phyloP scores from a whole-genome alignment of 2,113 vertebrate species.

The Bagarius yarrelli region DNA sequence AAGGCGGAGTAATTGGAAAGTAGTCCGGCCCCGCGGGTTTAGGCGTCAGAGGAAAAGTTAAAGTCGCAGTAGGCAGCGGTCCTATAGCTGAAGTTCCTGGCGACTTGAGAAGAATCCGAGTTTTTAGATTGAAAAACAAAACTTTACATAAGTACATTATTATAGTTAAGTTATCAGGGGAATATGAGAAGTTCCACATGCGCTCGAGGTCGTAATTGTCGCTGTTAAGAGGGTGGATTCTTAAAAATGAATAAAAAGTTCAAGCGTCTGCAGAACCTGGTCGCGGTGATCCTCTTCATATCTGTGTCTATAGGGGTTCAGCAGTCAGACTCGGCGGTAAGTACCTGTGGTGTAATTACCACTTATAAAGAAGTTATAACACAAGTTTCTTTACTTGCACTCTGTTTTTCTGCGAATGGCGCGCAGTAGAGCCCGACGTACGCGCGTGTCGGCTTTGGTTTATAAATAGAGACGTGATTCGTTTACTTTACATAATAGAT shows the following conservation, averaged over 20 bases:
- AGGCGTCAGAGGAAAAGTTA: constrained; percentile 65
- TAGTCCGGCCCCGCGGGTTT: constrained; percentile 69
- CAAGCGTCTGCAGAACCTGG: constrained; percentile 59
- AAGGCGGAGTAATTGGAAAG: constrained; percentile 54
- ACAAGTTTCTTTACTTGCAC: neutral
- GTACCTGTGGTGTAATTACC: constrained; percentile 45
- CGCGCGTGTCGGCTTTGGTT: constrained; percentile 9
- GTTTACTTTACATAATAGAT: constrained; percentile 4
- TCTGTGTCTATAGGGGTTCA: constrained; percentile 63
- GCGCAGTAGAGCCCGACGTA: neutral
- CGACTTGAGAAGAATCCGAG: constrained; percentile 46
- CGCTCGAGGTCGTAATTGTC: constrained; percentile 54
- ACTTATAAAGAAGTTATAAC: neutral
- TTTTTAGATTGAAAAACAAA: constrained; percentile 13
- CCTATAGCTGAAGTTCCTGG: constrained; percentile 57
- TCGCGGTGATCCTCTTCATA: constrained; percentile 60
- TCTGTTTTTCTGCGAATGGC: neutral
- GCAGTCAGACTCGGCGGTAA: constrained; percentile 69
- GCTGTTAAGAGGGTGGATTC: constrained; percentile 59
- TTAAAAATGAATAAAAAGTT: constrained; percentile 64
- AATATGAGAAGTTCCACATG: constrained; percentile 61
- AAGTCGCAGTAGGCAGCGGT: constrained; percentile 66
- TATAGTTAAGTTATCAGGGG: constrained; percentile 34
- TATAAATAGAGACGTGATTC: constrained; percentile 19
- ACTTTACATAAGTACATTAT: constrained; percentile 8